Conservation (phyloP, 2,113 vertebrate species). For the Tetraodon nigroviridis region DNA sequence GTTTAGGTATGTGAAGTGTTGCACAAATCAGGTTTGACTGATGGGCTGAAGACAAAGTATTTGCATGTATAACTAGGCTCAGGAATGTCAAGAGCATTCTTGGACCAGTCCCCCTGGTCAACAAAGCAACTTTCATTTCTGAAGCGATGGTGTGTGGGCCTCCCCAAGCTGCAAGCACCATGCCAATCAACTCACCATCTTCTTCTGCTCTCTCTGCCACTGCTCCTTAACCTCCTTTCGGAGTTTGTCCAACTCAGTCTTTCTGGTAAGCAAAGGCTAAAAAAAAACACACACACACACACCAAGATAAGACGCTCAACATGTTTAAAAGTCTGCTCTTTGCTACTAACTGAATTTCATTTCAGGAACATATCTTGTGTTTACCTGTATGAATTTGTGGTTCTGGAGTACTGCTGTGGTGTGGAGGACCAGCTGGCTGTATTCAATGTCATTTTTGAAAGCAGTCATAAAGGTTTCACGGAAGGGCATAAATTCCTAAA, state of each 20-base stretch:
- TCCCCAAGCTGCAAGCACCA: not conserved
- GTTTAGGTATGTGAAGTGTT: too few relatives aligned
- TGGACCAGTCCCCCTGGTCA: not conserved
- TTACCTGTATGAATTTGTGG: conserved; percentile 96
- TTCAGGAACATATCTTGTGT: not conserved
- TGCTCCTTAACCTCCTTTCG: conserved; percentile 96
- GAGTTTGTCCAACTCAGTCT: conserved; percentile 92
- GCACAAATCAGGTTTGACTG: too few relatives aligned
- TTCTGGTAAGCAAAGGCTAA: conserved; percentile 88
- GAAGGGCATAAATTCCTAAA: conserved; percentile 93
- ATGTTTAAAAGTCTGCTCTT: conserved; percentile 10
- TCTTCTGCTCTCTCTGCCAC: conserved; percentile 95
- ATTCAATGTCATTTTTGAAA: conserved; percentile 88
- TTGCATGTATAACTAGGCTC: conserved; percentile 3
- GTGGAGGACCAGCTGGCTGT: conserved; percentile 85
- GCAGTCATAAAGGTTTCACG: conserved; percentile 84
- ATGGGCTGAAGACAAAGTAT: conserved; percentile 2
- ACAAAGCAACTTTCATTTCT: conserved; percentile 3
- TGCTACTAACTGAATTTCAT: not conserved
- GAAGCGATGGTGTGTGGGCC: conserved; percentile 1
- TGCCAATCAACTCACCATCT: conserved; percentile 77
- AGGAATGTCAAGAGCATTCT: conserved; percentile 18
- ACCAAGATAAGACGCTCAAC: not conserved
- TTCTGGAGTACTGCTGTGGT: conserved; percentile 86
- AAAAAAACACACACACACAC: too few relatives aligned